These are phyloP conservation scores for Gadus macrocephalus DNA, from an alignment of 2,113 vertebrate species.

Conservation along the genomic window DNA sequence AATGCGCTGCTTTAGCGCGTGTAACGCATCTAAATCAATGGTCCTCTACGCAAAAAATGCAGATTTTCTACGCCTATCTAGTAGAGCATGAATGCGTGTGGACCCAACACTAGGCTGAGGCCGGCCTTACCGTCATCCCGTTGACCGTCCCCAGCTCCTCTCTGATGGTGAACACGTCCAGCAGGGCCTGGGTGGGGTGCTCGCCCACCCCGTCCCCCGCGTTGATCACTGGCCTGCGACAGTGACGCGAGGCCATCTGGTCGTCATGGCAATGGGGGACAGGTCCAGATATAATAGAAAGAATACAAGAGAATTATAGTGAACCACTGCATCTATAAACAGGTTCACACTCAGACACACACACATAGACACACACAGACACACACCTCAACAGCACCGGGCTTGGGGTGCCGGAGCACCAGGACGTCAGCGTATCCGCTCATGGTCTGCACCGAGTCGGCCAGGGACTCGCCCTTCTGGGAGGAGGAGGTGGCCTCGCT, in stretches of 20 bases:
- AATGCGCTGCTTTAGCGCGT: no score
- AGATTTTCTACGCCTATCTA: no score
- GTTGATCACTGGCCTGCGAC: constrained; percentile 91
- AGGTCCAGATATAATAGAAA: neutral
- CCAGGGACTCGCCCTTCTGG: constrained; percentile 92
- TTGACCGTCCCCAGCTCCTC: constrained; percentile 98
- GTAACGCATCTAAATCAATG: no score
- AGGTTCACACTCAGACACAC: no score
- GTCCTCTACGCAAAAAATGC: no score
- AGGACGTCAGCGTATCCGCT: constrained; percentile 90
- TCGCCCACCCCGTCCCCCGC: constrained; percentile 94
- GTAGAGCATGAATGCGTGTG: neutral
- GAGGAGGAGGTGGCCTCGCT: constrained; percentile 87
- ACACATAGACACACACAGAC: no score
- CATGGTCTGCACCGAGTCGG: constrained; percentile 94
- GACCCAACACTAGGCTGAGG: neutral
- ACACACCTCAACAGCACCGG: constrained; percentile 88
- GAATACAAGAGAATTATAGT: neutral
- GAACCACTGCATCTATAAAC: no score
- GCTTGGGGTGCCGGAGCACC: constrained; percentile 88
- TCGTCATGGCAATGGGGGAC: neutral
- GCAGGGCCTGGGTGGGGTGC: constrained; percentile 91
- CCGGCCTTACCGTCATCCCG: constrained; percentile 87
- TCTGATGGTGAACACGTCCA: constrained; percentile 96
- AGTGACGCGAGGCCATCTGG: constrained; percentile 86